Percentiles rank a stretch among this genome's conserved stretches.
phyloP scores from a whole-genome alignment of 2,113 vertebrate species.

The Hyperoodon ampullatus region DNA sequence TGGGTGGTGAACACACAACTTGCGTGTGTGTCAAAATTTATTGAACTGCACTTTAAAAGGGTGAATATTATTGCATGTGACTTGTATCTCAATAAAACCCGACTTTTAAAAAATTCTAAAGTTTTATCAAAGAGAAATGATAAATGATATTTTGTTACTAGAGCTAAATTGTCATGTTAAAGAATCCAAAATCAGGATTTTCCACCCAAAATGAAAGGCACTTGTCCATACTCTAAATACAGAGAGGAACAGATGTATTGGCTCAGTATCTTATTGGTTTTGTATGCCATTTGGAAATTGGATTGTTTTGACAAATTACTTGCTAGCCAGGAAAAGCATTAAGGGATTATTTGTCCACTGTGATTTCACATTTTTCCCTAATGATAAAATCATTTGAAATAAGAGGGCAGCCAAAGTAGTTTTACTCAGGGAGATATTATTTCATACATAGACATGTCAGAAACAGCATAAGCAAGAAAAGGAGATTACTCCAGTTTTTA shows the following conservation, averaged over 20 bases:
- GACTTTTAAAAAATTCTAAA: not conserved
- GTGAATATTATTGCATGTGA: not conserved
- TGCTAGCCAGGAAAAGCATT: slow-evolving; percentile 69
- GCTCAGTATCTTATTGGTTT: slow-evolving; percentile 42
- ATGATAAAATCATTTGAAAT: slow-evolving; percentile 67
- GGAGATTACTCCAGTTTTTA: slow-evolving; percentile 35
- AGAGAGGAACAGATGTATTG: slow-evolving; percentile 66
- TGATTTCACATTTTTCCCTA: slow-evolving; percentile 67
- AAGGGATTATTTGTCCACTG: slow-evolving; percentile 69
- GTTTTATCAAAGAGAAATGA: slow-evolving; percentile 41
- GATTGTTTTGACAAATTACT: slow-evolving; percentile 70
- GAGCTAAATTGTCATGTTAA: not conserved
- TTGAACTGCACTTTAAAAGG: not conserved
- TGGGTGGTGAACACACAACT: not conserved
- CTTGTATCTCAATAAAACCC: not conserved
- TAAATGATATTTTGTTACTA: slow-evolving; percentile 14
- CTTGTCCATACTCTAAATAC: slow-evolving; percentile 17
- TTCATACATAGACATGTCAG: slow-evolving; percentile 54
- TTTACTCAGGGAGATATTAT: slow-evolving; percentile 58
- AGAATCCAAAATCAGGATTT: slow-evolving; percentile 21
- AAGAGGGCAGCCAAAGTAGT: slow-evolving; percentile 26
- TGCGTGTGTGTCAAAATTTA: not conserved
- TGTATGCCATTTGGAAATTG: slow-evolving; percentile 52
- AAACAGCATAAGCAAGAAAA: slow-evolving; percentile 57
- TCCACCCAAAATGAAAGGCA: not conserved